Base-by-base conservation (phyloP, 2,888 invertebrate genomes). In the Hanleya hanleyi region DNA sequence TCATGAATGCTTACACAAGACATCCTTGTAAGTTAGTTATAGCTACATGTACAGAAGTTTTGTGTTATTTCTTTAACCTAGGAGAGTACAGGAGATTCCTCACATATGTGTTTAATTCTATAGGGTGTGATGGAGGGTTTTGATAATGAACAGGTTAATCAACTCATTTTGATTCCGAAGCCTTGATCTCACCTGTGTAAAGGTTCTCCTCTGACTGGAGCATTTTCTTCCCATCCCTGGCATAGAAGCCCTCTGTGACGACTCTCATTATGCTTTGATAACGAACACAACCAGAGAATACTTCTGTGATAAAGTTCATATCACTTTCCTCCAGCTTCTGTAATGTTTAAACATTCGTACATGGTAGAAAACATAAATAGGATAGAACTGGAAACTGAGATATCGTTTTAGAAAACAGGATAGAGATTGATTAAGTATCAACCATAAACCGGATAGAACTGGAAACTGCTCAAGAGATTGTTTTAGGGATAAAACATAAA, bases 231-330 rank as follows among this genome's bases (percentile, higher is more conserved):
- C 90, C 90, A 83, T 88, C 87, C 74, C 83, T 81, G 62, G 82
- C 82, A 75, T 86, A 90, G 76, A 87, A 90, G 0, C 86, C 87
- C 67, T 86, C 81, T 35, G 83, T 75, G 4, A 90, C 83, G 12
- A 88, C 85, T 41, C 78, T 73, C 69, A 90, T 81, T 29, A 89
- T 76, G 35, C 77, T 77, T 12, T 73, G 70, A 75, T 88, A 89
- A 4, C 88, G 77, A 6, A 88, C 83, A 81, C 88, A 88, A 5
- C 89, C 90, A 29, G 87, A 86, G 72, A 90, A 89, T 22, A 90
- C 88, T 75, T 90, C 89, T 35, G 79, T 81, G 36, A 90, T 81
- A 77, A 90, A 90, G 1, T 80, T 83, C 67, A 83, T 78, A 70
- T 88, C 88, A 71, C 77, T 78, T 73, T 87, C 88, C 75, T 86